Conservation (phyloP, 2,888 invertebrate genomes). For the Sinhomidia bicolor region DNA sequence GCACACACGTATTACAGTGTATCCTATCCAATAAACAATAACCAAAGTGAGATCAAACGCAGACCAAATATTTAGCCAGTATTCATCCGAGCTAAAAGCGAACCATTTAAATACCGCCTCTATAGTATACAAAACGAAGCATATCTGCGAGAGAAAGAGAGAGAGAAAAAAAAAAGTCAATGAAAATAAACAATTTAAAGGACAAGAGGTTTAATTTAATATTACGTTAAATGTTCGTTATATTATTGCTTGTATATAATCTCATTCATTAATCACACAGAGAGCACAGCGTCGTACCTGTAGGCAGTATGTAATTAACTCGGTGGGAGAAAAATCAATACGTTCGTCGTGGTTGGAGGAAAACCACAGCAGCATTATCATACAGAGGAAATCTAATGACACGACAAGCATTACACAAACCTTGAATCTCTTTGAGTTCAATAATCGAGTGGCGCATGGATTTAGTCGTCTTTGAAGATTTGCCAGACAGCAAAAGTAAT, state of each 20-base stretch:
- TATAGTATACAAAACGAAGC: conserved; percentile 59
- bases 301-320: conserved; percentile 36
- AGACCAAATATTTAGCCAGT: conserved; percentile 59
- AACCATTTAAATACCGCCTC: conserved; percentile 56
- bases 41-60: conserved; percentile 62
- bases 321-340: conserved; percentile 29
- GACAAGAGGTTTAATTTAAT: background rate
- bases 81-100: conserved; percentile 57
- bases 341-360: background rate
- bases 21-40: conserved; percentile 58
- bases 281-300: conserved; percentile 46
- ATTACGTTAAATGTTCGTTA: background rate
- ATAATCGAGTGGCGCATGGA: conserved; percentile 51
- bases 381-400: conserved; percentile 44
- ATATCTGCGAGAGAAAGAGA: no score
- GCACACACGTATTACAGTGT: background rate
- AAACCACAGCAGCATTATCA: conserved; percentile 45
- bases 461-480: conserved; percentile 60
- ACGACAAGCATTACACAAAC: conserved; percentile 52
- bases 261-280: conserved; percentile 12
- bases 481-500: conserved; percentile 70
- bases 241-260: background rate
- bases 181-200: background rate
- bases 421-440: conserved; percentile 58
- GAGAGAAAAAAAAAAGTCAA: conserved; percentile 6